A percentile compares a stretch with the other conserved stretches of the same genome.
These are phyloP conservation scores for Microctenopoma lineatum DNA, from an alignment of 2,797 vertebrate genomes.

Conservation along the genomic window DNA sequence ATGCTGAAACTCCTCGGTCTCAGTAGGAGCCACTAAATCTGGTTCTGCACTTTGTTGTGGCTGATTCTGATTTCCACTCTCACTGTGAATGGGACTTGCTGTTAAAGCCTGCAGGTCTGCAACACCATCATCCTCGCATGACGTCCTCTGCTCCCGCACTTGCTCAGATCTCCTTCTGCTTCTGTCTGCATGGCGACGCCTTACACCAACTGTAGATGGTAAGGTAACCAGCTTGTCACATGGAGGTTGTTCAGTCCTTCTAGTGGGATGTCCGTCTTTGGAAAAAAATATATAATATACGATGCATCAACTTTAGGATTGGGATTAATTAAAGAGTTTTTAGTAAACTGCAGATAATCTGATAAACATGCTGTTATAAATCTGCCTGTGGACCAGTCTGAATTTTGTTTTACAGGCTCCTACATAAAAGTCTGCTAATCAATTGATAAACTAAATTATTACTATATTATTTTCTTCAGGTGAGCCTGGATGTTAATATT, in stretches of 20 bases:
- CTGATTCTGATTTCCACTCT: slow-evolving; percentile 6
- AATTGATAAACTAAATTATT: not conserved
- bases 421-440: not conserved
- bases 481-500: not conserved
- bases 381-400: not conserved
- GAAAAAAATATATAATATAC: not conserved
- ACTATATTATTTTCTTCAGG: not conserved
- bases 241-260: slow-evolving; percentile 9
- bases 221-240: slow-evolving; percentile 39
- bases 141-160: slow-evolving; percentile 29
- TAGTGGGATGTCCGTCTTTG: slow-evolving; percentile 22
- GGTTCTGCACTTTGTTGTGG: slow-evolving; percentile 21
- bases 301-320: not conserved
- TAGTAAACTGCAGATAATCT: not conserved
- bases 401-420: not conserved
- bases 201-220: slow-evolving; percentile 75
- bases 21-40: slow-evolving; percentile 6
- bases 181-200: slow-evolving; percentile 59
- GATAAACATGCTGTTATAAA: not conserved
- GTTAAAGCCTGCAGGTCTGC: slow-evolving; percentile 7
- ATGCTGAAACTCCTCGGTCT: slow-evolving; percentile 59
- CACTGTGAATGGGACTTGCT: slow-evolving; percentile 44
- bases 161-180: slow-evolving; percentile 67
- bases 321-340: not conserved
- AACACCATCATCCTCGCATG: slow-evolving; percentile 22